phyloP scores from a whole-genome alignment of 2,888 invertebrate species.

The Troilus luridus region DNA sequence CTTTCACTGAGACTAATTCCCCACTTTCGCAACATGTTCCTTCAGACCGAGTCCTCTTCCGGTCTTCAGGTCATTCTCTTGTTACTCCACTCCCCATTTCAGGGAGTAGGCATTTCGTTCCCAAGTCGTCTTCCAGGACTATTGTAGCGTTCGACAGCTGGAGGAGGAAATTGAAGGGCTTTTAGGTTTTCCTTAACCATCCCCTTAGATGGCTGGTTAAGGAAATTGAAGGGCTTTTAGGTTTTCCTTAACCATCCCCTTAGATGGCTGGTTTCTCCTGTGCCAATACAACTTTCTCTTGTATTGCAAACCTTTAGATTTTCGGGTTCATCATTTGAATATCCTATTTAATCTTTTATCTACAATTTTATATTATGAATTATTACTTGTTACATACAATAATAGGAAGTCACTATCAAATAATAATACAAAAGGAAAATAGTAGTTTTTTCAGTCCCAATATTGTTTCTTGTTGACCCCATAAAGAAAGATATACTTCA shows the following conservation, averaged over 20 bases:
- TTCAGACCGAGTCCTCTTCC: background rate
- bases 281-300: background rate
- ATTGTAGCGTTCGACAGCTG: background rate
- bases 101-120: background rate
- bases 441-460: no score
- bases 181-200: background rate
- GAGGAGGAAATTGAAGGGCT: background rate
- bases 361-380: no score
- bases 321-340: background rate
- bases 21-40: slow-evolving; percentile 34
- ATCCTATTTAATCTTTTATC: background rate
- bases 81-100: no score
- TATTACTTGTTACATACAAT: no score
- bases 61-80: background rate
- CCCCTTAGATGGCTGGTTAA: background rate
- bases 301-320: background rate
- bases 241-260: background rate
- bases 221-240: background rate
- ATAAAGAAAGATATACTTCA: no score
- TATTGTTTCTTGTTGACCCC: no score
- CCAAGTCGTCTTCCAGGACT: background rate
- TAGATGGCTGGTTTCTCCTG: background rate
- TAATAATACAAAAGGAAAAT: no score
- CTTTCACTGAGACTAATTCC: slow-evolving; percentile 16
- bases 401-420: no score